Evolutionary conservation across 2,888 invertebrate species (phyloP).

Genomic region (Rhagonycha lutea): DNA sequence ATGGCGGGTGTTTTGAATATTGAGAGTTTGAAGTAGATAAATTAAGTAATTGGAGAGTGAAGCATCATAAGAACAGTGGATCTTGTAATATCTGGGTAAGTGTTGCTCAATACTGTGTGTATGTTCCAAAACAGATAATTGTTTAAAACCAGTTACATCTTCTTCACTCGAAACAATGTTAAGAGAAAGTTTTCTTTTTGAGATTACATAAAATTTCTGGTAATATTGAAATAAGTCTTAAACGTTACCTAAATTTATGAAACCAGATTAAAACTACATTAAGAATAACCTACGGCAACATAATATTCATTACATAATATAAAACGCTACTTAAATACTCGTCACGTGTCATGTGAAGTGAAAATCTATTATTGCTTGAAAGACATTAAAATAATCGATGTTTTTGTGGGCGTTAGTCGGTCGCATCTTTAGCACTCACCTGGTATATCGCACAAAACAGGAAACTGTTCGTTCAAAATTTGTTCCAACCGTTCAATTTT

Average conservation of each 20-base stretch:
- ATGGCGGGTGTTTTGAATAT: too few species aligned
- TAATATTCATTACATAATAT: neutral
- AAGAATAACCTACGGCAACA: neutral
- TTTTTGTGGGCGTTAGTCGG: neutral
- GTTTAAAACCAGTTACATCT: neutral
- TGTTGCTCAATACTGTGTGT: neutral
- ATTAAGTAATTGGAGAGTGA: too few species aligned
- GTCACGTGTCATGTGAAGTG: slow-evolving; percentile 9
- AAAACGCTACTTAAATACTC: slow-evolving; percentile 3
- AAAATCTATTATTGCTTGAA: slow-evolving; percentile 3
- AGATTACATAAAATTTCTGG: slow-evolving; percentile 1
- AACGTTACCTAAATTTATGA: slow-evolving; percentile 2
- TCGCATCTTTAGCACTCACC: neutral
- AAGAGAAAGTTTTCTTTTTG: neutral
- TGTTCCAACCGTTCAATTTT: neutral
- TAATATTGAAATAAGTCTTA: neutral
- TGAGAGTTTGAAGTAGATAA: too few species aligned
- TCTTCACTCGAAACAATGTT: neutral
- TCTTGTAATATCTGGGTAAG: neutral
- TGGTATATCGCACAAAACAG: neutral
- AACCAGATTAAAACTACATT: slow-evolving; percentile 1
- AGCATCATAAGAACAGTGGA: neutral
- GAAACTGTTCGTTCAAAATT: neutral
- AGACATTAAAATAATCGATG: neutral
- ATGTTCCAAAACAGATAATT: neutral